These are phyloP conservation scores for Nephrotoma appendiculata DNA, from an alignment of 2,888 invertebrate species.

Conservation along the genomic window DNA sequence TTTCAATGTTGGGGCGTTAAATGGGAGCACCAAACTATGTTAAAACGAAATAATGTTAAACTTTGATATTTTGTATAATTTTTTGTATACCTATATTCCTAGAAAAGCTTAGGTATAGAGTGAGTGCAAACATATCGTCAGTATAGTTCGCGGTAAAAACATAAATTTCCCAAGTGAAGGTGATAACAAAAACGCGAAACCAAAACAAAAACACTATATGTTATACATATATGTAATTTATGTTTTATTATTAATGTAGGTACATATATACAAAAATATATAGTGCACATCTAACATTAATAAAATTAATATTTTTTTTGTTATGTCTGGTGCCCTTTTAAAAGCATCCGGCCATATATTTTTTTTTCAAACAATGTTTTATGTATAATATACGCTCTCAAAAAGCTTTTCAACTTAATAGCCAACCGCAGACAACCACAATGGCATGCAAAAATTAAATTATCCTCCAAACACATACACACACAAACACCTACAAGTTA, in stretches of 20 bases:
- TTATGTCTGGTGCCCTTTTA: background rate
- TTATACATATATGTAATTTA: background rate
- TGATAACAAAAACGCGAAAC: background rate
- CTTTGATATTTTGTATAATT: background rate
- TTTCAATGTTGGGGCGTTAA: background rate
- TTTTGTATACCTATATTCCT: background rate
- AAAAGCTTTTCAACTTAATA: background rate
- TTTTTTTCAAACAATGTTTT: background rate
- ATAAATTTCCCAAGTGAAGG: background rate
- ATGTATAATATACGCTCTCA: background rate
- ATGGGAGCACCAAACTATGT: no score
- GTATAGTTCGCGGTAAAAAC: background rate
- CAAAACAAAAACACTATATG: background rate
- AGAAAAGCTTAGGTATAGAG: background rate
- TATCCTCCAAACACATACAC: background rate
- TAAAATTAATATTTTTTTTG: background rate
- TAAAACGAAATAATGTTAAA: background rate
- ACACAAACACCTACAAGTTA: background rate
- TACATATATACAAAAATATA: background rate
- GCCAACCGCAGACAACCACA: background rate
- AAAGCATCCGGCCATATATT: background rate
- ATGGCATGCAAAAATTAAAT: background rate
- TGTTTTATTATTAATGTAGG: background rate
- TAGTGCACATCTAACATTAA: background rate
- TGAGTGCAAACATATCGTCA: background rate